Percentiles rank a stretch among this genome's conserved stretches.
These are phyloP conservation scores for Tympanoctomys barrerae DNA, from an alignment of 2,797 vertebrate species.

Conservation along the genomic window DNA sequence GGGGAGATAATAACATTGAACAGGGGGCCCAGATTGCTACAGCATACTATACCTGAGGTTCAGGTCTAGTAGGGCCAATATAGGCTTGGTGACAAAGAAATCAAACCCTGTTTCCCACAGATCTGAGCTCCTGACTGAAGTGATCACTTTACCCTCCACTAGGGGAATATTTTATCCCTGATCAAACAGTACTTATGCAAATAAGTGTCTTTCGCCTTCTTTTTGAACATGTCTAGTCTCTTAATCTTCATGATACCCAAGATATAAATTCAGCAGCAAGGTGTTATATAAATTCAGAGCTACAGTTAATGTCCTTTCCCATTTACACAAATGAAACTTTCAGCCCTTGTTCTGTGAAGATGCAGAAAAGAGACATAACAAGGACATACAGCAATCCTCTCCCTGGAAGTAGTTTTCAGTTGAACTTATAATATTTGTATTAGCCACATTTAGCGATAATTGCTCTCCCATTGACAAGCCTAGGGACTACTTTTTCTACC, in stretches of 20 bases:
- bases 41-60: constrained; percentile 72
- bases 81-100: constrained; percentile 63
- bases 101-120: constrained; percentile 72
- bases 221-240: constrained; percentile 66
- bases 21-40: constrained; percentile 72
- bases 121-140: not conserved
- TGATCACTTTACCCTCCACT: not conserved
- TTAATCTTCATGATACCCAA: constrained; percentile 51
- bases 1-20: constrained; percentile 84
- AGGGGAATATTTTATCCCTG: constrained; percentile 1
- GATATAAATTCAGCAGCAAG: constrained; percentile 35
- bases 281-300: constrained; percentile 47
- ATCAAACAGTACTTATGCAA: constrained; percentile 73
- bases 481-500: not conserved
- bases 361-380: not conserved
- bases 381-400: not conserved
- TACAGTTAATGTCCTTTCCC: constrained; percentile 47
- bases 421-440: constrained; percentile 62
- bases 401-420: not conserved
- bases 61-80: constrained; percentile 72
- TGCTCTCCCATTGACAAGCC: not conserved
- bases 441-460: constrained; percentile 53
- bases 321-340: constrained; percentile 52
- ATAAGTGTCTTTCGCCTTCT: constrained; percentile 57
- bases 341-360: constrained; percentile 41